Base-by-base conservation (phyloP, 2,888 invertebrate genomes). In the Dolichopus griseipennis region DNA sequence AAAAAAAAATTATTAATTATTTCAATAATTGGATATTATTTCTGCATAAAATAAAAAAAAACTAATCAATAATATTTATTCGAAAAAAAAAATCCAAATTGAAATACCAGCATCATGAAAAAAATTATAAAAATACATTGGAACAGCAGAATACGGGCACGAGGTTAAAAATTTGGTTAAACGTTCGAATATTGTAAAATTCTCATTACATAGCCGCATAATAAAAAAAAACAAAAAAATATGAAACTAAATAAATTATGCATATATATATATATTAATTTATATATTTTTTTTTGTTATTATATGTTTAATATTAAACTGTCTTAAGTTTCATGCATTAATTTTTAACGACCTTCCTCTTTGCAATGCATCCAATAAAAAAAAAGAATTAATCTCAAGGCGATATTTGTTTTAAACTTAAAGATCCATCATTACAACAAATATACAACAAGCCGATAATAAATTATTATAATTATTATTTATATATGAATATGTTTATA, bases 311-410 rank as follows among this genome's bases (percentile, higher is more conserved):
- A n/a, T n/a, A 2, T 41, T 41, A 41, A 12, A 12, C 12, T 41
- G 41, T 41, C 9, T 41, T 41, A 41, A 27, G 27, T 41, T 41
- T 52, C 6, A 15, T 52, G 52, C 52, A 52, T 52, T 52, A 18
- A 52, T 52, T 52, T 52, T 52, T 52, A 52, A 52, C 52, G 52
- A 52, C 52, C 52, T 52, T 52, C 52, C 52, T 52, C 52, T 52
- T n/a, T 52, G n/a, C 52, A 18, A 52, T 18, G 15, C 52, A 52
- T 6, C 1, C 9, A 52, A 37, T 37, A 52, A 52, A 52, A 52
- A 52, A 2, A 52, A 52, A 52, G 6, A 52, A 18, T 15, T 52
- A 52, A 52, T 52, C 52, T 52, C 52, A 52, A 52, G 52, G 52
- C 52, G 15, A 18, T 52, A 6, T 15, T n/a, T 52, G 9, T 52